phyloP scores from a whole-genome alignment of 2,888 invertebrate genomes.

The Notodonta ziczac region DNA sequence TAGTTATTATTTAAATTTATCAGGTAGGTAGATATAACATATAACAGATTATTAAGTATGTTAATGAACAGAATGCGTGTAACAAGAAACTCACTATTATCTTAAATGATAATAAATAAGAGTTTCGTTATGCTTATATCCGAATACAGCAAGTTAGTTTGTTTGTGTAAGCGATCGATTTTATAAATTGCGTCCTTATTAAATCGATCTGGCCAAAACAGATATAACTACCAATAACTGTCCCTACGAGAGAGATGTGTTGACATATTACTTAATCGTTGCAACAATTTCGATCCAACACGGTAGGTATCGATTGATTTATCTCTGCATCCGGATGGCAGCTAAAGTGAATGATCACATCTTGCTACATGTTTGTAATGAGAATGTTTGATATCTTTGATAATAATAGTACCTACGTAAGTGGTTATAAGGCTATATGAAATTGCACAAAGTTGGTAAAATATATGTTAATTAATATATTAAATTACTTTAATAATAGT shows the following conservation, averaged over 20 bases:
- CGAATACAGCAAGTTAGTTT: conserved; percentile 15
- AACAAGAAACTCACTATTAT: conserved; percentile 54
- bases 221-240: too few species aligned
- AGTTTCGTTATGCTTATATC: conserved; percentile 43
- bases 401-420: neutral
- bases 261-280: too few species aligned
- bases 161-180: conserved; percentile 8
- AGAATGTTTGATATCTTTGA: conserved; percentile 51
- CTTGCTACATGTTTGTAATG: conserved; percentile 63
- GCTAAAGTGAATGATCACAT: conserved; percentile 43
- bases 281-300: too few species aligned
- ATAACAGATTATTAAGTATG: neutral
- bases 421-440: conserved; percentile 21
- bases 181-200: conserved; percentile 7
- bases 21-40: too few species aligned
- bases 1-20: neutral
- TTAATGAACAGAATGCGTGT: conserved; percentile 11
- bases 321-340: conserved; percentile 17
- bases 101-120: conserved; percentile 49
- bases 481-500: neutral
- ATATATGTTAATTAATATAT: neutral
- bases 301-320: neutral
- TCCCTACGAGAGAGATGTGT: too few species aligned
- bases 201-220: neutral
- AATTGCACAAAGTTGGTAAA: conserved; percentile 71